Evolutionary conservation across 2,888 invertebrate species (phyloP).

Genomic region (Leptinotarsa tumamoca): DNA sequence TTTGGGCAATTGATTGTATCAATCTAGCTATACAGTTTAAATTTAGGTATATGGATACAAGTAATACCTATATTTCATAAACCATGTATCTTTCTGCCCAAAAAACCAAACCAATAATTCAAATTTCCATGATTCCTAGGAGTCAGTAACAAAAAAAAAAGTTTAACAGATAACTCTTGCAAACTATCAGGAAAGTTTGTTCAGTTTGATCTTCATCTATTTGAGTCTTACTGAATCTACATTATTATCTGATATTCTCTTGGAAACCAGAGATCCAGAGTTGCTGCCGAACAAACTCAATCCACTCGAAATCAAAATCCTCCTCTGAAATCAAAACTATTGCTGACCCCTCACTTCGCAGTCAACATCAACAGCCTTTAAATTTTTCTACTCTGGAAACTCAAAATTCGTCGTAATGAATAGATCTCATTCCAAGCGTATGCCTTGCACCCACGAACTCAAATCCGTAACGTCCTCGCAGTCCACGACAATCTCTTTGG

Average conservation of each 20-base stretch:
- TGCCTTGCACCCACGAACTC: slow-evolving; percentile 90
- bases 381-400: neutral
- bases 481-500: slow-evolving; percentile 75
- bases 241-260: too few relatives aligned
- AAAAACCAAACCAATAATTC: neutral
- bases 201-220: too few relatives aligned
- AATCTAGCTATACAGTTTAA: too few relatives aligned
- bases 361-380: slow-evolving; percentile 3
- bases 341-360: neutral
- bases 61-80: neutral
- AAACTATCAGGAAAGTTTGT: too few relatives aligned
- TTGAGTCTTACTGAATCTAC: too few relatives aligned
- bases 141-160: too few relatives aligned
- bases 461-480: slow-evolving; percentile 83
- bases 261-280: too few relatives aligned
- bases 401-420: neutral
- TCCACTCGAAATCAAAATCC: neutral
- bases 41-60: neutral
- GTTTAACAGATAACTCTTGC: too few relatives aligned
- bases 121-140: too few relatives aligned
- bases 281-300: too few relatives aligned
- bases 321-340: neutral
- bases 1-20: too few relatives aligned
- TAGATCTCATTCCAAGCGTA: slow-evolving; percentile 75
- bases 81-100: neutral